Percentiles rank a stretch among this genome's conserved stretches.
Conservation (phyloP, 2,113 vertebrate species). For the Tenebrosternarchus preto region DNA sequence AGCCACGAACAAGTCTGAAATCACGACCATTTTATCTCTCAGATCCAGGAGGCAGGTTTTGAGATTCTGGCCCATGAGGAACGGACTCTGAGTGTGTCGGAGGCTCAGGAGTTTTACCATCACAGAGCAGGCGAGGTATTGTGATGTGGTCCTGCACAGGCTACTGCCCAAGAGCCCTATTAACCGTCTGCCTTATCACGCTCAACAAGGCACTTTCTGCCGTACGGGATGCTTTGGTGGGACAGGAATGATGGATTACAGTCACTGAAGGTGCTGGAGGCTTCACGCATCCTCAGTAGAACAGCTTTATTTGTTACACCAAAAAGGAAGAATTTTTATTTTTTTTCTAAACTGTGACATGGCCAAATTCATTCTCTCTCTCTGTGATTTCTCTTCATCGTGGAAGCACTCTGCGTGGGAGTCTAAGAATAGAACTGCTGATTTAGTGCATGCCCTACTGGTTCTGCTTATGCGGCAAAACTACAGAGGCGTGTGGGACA, state of each 20-base stretch:
- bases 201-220: not conserved
- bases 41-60: slow-evolving; percentile 87
- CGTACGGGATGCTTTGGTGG: not conserved
- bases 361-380: not conserved
- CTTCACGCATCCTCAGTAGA: not conserved
- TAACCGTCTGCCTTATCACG: slow-evolving; percentile 11
- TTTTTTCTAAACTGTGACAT: not conserved
- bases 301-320: slow-evolving; percentile 1
- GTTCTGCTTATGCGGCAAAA: slow-evolving; percentile 57
- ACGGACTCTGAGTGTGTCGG: slow-evolving; percentile 73
- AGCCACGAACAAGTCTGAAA: not conserved
- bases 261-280: not conserved
- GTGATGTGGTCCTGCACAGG: not conserved
- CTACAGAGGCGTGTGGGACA: not conserved
- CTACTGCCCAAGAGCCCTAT: not conserved
- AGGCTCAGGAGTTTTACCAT: slow-evolving; percentile 79
- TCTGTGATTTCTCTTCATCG: slow-evolving; percentile 5
- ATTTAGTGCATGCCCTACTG: slow-evolving; percentile 48
- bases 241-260: not conserved
- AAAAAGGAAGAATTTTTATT: not conserved
- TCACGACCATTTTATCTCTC: not conserved
- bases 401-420: slow-evolving; percentile 23
- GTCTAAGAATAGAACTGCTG: slow-evolving; percentile 62
- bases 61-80: slow-evolving; percentile 81
- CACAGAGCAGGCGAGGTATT: slow-evolving; percentile 78